phyloP scores from a whole-genome alignment of 2,113 vertebrate genomes.

The Mystacornis crossleyi region DNA sequence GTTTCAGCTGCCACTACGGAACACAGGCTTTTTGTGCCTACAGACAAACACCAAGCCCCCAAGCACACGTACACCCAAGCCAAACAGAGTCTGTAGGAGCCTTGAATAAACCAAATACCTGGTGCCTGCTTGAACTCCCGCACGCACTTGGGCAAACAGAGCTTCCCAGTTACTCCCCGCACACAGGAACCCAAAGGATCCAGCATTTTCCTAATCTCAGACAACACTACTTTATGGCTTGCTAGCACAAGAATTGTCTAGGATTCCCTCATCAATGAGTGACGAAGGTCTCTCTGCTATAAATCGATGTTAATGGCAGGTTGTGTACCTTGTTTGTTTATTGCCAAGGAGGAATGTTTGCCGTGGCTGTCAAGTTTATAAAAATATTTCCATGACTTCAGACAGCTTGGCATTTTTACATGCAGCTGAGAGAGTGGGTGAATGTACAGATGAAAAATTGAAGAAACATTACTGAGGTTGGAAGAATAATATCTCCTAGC shows the following conservation, averaged over 20 bases:
- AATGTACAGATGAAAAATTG: constrained; percentile 57
- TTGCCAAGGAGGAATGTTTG: constrained; percentile 62
- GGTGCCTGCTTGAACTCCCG: background rate
- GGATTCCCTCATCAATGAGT: constrained; percentile 18
- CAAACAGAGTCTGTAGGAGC: background rate
- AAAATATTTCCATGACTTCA: constrained; percentile 60
- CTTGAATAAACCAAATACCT: background rate
- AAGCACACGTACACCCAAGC: background rate
- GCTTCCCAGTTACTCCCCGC: constrained; percentile 5
- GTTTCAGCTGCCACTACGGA: background rate
- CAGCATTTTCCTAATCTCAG: background rate
- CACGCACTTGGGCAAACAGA: background rate
- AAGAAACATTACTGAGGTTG: constrained; percentile 43
- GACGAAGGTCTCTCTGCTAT: constrained; percentile 42
- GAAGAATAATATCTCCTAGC: background rate
- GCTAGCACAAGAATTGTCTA: background rate
- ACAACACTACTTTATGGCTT: background rate
- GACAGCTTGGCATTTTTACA: constrained; percentile 66
- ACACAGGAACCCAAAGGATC: background rate
- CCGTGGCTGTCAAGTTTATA: constrained; percentile 63
- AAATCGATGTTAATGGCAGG: constrained; percentile 44
- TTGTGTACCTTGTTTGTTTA: constrained; percentile 62
- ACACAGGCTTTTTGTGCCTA: background rate
- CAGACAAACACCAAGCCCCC: background rate
- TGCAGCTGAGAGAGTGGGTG: constrained; percentile 59